Percentiles rank a stretch among this genome's conserved stretches.
phyloP scores from a whole-genome alignment of 2,113 vertebrate species.

The Andinoacara biseriatus region DNA sequence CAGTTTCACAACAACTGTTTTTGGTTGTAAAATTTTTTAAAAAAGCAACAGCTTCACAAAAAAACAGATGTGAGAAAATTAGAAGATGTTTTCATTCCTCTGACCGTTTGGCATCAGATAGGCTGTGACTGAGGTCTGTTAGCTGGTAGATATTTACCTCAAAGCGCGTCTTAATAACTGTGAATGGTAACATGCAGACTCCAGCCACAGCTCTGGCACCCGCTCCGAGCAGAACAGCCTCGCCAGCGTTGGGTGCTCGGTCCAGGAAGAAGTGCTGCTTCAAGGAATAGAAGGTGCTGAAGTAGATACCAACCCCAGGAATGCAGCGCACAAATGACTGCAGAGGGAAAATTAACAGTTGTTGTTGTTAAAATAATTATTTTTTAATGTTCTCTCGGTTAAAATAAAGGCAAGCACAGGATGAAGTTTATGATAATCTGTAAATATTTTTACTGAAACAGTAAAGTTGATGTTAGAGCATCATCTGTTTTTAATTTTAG shows the following conservation, averaged over 20 bases:
- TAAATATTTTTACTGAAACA: neutral
- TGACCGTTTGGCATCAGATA: neutral
- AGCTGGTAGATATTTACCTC: constrained; percentile 81
- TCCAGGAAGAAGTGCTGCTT: constrained; percentile 88
- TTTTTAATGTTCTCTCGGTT: neutral
- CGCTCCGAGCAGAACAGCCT: constrained; percentile 87
- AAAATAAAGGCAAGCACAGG: neutral
- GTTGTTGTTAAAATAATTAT: neutral
- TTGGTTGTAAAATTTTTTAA: no score
- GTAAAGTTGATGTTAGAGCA: neutral
- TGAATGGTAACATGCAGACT: constrained; percentile 90
- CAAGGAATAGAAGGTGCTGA: constrained; percentile 90
- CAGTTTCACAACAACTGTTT: neutral
- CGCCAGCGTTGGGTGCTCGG: constrained; percentile 83
- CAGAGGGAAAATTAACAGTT: neutral
- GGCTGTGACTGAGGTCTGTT: neutral
- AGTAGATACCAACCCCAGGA: constrained; percentile 96
- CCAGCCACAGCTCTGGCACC: constrained; percentile 88
- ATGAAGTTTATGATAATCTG: neutral
- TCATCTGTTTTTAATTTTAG: neutral
- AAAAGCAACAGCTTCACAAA: neutral
- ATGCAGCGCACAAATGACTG: constrained; percentile 95
- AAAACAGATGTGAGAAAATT: neutral
- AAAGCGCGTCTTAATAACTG: constrained; percentile 93
- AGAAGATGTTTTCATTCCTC: neutral